A percentile compares a stretch with the other conserved stretches of the same genome.
Conservation (phyloP, 2,797 vertebrate genomes). For the Cheirogaleus major region DNA sequence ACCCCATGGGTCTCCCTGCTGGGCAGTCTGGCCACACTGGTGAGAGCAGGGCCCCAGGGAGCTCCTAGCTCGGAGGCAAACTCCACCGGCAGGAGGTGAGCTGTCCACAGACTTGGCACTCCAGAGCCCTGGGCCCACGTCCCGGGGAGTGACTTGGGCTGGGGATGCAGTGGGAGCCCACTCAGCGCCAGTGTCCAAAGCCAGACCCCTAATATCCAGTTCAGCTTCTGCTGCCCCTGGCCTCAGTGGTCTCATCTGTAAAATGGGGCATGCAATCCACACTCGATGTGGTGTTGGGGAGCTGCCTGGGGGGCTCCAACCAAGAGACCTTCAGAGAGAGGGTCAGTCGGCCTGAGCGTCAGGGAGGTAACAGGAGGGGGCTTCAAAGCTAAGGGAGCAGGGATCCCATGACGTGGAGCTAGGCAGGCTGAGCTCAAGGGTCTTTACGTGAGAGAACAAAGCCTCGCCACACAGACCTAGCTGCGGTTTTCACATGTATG, state of each 20-base stretch:
- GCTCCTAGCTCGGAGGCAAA: neutral
- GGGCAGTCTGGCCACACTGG: neutral
- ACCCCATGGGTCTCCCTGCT: neutral
- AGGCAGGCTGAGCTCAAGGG: neutral
- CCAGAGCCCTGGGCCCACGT: neutral
- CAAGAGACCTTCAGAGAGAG: neutral
- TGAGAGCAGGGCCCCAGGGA: neutral
- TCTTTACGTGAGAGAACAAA: neutral
- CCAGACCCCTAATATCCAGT: neutral
- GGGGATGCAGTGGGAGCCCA: no score
- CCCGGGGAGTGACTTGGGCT: neutral
- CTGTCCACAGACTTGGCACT: neutral
- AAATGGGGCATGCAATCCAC: neutral
- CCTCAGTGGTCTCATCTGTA: neutral
- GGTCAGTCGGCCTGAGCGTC: neutral
- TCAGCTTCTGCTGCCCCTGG: neutral
- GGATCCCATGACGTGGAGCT: accelerated
- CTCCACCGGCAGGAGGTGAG: neutral
- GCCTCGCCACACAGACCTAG: accelerated
- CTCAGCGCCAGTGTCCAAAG: accelerated
- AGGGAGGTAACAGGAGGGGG: neutral
- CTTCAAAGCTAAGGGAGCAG: no score
- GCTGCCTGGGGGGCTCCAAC: neutral
- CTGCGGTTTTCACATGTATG: neutral
- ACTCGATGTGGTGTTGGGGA: accelerated